Base-by-base conservation (phyloP, 1,140 invertebrate genomes). In the Nymphalis io region DNA sequence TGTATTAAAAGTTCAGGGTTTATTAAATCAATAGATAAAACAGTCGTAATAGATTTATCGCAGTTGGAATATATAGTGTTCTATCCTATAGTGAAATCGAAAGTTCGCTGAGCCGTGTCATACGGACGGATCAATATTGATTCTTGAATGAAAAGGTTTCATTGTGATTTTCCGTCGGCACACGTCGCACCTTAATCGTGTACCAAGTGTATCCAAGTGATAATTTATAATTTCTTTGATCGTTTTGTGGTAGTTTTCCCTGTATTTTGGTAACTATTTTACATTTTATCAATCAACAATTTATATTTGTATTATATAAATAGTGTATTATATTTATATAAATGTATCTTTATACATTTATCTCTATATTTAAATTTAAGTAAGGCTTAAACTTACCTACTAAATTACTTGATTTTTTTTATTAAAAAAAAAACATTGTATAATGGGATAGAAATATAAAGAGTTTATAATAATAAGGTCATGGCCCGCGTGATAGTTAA, bases 81-180 rank as follows among this genome's bases (percentile, higher is more conserved):
- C 59, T 61, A 18, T 40, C 20, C 40, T 73, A 46, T 77, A 84
- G 87, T 89, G 88, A 88, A 89, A 89, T 70, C 59, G 80, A 89
- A 88, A 89, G 87, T 90, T 85, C 78, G 71, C 68, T 78, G 65
- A 55, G 80, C 76, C 74, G 78, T 72, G 73, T 73, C 75, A 65
- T 75, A 74, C 75, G 77, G 48, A 74, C 75, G 79, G 85, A 84
- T 88, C 86, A 83, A 87, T 88, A 85, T 75, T 57, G 61, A 67
- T 63, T 77, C 70, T 71, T 85, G 81, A 84, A 87, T 84, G 81
- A 63, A 82, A 72, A 68, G 57, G 58, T 77, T 78, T 74, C 71
- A 72, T 74, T 79, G 81, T 82, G 79, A 76, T 76, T 66, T 68
- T 66, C 68, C 69, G 67, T 40, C 68, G 66, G 69, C 48, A 62